phyloP scores from a whole-genome alignment of 1,140 invertebrate species.

The Stenopsyche tienmushanensis region DNA sequence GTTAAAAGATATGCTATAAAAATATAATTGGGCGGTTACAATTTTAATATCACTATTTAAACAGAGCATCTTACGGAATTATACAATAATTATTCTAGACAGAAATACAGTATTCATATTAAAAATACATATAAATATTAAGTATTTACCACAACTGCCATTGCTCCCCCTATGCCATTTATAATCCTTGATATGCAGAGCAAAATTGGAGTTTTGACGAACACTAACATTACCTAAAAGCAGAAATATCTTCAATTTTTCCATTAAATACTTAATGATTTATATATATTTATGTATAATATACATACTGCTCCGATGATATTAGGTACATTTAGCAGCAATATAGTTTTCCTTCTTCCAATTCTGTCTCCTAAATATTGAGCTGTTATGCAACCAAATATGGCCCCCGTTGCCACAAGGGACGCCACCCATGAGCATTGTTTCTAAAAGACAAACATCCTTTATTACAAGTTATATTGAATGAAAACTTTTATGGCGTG shows the following conservation, averaged over 20 bases:
- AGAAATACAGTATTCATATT: no score
- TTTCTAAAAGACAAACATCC: no score
- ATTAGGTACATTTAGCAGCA: slow-evolving; percentile 58
- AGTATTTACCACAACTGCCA: slow-evolving; percentile 58
- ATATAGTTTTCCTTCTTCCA: slow-evolving; percentile 64
- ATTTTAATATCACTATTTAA: no score
- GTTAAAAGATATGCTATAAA: no score
- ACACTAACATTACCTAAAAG: slow-evolving; percentile 62
- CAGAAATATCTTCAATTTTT: slow-evolving; percentile 44
- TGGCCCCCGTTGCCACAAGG: slow-evolving; percentile 65
- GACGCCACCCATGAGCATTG: slow-evolving; percentile 69
- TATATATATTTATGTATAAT: slow-evolving; percentile 7
- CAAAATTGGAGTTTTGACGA: slow-evolving; percentile 48
- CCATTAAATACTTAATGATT: not conserved
- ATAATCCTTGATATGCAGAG: slow-evolving; percentile 59
- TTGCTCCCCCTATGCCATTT: slow-evolving; percentile 62
- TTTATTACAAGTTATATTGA: no score
- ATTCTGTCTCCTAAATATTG: slow-evolving; percentile 60
- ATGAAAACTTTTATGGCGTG: no score
- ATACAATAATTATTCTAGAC: slow-evolving; percentile 49
- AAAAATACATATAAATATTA: slow-evolving; percentile 26
- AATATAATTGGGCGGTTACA: no score
- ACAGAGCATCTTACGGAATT: no score
- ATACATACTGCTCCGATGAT: slow-evolving; percentile 48
- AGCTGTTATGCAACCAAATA: slow-evolving; percentile 60